Evolutionary conservation across 2,113 vertebrate genomes (phyloP).

Genomic region (Scortum barcoo): DNA sequence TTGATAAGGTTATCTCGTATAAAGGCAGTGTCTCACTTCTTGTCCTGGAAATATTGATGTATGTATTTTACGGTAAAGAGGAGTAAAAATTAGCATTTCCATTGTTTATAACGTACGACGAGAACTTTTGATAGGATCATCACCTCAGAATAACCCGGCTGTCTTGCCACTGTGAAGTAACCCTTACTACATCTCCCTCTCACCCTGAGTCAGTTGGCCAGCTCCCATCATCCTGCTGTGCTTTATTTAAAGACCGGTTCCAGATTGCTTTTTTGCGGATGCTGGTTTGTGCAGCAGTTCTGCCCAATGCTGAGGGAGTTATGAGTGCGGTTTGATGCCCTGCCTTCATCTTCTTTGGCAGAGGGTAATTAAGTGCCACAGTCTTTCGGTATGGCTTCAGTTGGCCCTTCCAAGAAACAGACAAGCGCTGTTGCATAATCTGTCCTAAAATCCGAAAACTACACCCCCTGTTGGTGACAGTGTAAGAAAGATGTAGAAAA

Average conservation of each 20-base stretch:
- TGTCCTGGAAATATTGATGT: slow-evolving; percentile 4
- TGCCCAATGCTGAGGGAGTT: slow-evolving; percentile 51
- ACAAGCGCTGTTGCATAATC: slow-evolving; percentile 39
- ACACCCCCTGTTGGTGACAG: slow-evolving; percentile 49
- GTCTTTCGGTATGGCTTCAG: slow-evolving; percentile 24
- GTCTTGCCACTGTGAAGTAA: slow-evolving; percentile 9
- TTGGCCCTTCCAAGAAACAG: slow-evolving; percentile 11
- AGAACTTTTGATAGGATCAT: neutral
- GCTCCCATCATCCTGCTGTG: slow-evolving; percentile 41
- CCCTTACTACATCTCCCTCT: slow-evolving; percentile 4
- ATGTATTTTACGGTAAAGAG: neutral
- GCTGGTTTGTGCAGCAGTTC: slow-evolving; percentile 41
- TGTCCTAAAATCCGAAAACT: slow-evolving; percentile 11
- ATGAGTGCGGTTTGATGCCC: slow-evolving; percentile 69
- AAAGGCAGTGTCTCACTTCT: neutral
- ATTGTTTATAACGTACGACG: neutral
- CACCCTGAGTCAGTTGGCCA: slow-evolving; percentile 33
- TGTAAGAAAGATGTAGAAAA: neutral
- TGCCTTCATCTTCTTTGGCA: slow-evolving; percentile 60
- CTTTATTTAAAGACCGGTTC: slow-evolving; percentile 69
- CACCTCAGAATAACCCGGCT: neutral
- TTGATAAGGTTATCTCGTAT: neutral
- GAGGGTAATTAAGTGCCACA: slow-evolving; percentile 61
- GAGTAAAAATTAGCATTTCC: neutral
- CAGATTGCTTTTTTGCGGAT: slow-evolving; percentile 66